phyloP scores from a whole-genome alignment of 2,797 vertebrate genomes.

The Danio aesculapii region DNA sequence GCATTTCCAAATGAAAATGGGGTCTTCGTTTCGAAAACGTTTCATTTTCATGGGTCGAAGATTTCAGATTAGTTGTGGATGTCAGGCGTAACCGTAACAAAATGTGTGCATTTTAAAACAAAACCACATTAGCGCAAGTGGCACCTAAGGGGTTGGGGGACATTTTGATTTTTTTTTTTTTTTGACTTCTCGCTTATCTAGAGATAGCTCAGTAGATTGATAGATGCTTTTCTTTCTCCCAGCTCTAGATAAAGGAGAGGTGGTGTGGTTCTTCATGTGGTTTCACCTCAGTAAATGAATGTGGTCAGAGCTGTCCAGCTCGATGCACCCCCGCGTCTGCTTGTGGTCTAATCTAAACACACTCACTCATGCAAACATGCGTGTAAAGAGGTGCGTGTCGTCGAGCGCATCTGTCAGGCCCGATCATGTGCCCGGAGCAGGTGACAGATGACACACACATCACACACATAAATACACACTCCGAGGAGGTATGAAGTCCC shows the following conservation, averaged over 20 bases:
- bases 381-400: conserved; percentile 53
- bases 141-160: too few species aligned
- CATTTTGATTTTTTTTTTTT: too few species aligned
- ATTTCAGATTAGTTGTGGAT: too few species aligned
- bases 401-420: conserved; percentile 74
- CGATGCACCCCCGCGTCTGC: conserved; percentile 34
- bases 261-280: background rate
- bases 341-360: conserved; percentile 38
- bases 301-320: conserved; percentile 20
- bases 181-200: too few species aligned
- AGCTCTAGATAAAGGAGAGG: background rate
- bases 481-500: conserved; percentile 72
- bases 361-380: conserved; percentile 20
- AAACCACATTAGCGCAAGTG: too few species aligned
- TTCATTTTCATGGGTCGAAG: too few species aligned
- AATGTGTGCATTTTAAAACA: too few species aligned
- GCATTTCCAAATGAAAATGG: too few species aligned
- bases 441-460: conserved; percentile 73
- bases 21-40: too few species aligned
- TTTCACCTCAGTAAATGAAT: conserved; percentile 31
- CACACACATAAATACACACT: conserved; percentile 53
- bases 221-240: too few species aligned
- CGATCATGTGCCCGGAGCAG: conserved; percentile 66
- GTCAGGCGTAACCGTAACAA: too few species aligned
- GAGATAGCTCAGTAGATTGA: too few species aligned